phyloP scores from a whole-genome alignment of 2,888 invertebrate species.

The Dendrolimus houi region DNA sequence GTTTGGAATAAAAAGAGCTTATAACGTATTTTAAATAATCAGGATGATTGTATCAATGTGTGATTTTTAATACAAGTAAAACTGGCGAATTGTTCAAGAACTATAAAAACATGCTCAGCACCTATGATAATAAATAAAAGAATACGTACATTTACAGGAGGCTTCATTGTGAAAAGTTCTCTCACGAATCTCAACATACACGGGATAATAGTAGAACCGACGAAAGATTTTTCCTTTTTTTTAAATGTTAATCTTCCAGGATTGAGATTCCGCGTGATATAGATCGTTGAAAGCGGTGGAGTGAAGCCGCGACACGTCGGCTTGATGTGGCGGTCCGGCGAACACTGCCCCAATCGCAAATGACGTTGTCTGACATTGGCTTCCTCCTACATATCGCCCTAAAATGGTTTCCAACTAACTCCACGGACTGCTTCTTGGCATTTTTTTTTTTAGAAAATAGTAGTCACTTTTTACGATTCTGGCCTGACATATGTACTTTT shows the following conservation, averaged over 20 bases:
- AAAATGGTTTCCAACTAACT: conserved; percentile 17
- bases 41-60: no score
- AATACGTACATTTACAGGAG: conserved; percentile 61
- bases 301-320: conserved; percentile 47
- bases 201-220: conserved; percentile 3
- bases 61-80: no score
- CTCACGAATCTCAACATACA: conserved; percentile 54
- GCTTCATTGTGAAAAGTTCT: conserved; percentile 61
- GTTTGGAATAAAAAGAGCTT: no score
- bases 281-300: conserved; percentile 27
- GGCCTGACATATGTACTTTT: no score
- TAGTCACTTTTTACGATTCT: no score
- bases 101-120: no score
- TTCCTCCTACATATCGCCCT: conserved; percentile 14
- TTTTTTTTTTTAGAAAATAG: no score
- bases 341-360: conserved; percentile 37
- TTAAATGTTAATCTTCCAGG: neutral
- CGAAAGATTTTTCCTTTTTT: neutral
- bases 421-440: no score
- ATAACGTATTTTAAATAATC: no score
- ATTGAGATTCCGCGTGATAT: conserved; percentile 22
- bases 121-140: neutral
- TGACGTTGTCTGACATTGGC: conserved; percentile 17
- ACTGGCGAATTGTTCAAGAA: no score
- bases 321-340: conserved; percentile 40